Percentiles rank a stretch among this genome's conserved stretches.
phyloP scores from a whole-genome alignment of 2,797 vertebrate genomes.

The Tarsius wallacei region DNA sequence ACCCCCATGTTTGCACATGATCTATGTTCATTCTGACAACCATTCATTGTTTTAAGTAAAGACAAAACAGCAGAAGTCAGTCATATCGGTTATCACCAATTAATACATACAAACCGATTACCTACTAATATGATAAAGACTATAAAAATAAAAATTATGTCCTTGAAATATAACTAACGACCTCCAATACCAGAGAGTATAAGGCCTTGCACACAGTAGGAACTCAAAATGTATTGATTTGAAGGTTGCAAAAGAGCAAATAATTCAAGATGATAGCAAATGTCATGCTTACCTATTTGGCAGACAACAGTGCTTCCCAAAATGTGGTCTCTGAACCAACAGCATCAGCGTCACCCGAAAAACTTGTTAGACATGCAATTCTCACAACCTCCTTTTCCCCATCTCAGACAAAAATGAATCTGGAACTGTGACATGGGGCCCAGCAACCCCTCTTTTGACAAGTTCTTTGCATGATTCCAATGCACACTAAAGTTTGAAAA shows the following conservation, averaged over 20 bases:
- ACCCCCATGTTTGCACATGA: neutral
- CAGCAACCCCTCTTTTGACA: neutral
- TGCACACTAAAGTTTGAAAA: neutral
- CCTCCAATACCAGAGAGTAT: neutral
- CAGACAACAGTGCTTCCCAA: neutral
- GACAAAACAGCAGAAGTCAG: neutral
- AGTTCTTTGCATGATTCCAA: neutral
- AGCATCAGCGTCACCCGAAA: neutral
- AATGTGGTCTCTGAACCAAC: neutral
- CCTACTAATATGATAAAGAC: neutral
- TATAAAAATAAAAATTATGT: neutral
- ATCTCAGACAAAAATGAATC: neutral
- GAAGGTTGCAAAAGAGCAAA: neutral
- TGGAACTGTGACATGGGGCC: neutral
- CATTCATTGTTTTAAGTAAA: neutral
- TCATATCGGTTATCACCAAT: slow-evolving; percentile 1
- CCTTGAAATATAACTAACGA: slow-evolving; percentile 8
- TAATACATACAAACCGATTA: slow-evolving; percentile 16
- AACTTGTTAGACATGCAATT: neutral
- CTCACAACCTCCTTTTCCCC: neutral
- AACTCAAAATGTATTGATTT: neutral
- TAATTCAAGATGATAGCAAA: neutral
- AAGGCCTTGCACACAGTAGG: neutral
- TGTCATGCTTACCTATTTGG: neutral
- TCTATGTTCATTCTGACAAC: neutral